Evolutionary conservation across 2,113 vertebrate genomes (phyloP).

Genomic region (Microcebus tavaratra): DNA sequence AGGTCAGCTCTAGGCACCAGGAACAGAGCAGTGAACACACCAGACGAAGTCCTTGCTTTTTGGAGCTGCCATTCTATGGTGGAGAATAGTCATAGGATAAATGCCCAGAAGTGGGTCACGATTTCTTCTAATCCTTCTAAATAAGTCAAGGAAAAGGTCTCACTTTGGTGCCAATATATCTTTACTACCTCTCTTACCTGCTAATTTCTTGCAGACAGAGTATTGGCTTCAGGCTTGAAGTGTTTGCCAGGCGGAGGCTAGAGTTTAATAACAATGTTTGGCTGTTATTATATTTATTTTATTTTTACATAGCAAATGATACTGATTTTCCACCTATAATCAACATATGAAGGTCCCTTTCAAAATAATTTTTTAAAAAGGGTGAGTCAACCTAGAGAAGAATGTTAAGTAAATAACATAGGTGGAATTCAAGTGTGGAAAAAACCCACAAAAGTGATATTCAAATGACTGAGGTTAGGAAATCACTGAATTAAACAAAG

Average conservation of each 20-base stretch:
- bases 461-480: neutral
- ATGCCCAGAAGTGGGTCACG: neutral
- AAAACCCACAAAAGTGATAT: neutral
- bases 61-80: neutral
- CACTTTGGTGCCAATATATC: neutral
- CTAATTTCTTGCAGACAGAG: neutral
- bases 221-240: neutral
- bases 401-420: constrained; percentile 1
- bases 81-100: neutral
- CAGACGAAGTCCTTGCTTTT: neutral
- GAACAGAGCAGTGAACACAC: neutral
- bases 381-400: neutral
- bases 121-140: neutral
- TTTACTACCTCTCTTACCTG: neutral
- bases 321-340: neutral
- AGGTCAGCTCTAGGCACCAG: neutral
- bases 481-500: neutral
- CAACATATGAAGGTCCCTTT: constrained; percentile 26
- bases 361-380: neutral
- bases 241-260: neutral
- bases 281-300: neutral
- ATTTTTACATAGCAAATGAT: constrained; percentile 1
- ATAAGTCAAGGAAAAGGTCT: neutral
- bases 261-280: neutral
- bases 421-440: neutral